Evolutionary conservation across 2,113 vertebrate genomes (phyloP).

Genomic region (Embiotoca jacksoni): DNA sequence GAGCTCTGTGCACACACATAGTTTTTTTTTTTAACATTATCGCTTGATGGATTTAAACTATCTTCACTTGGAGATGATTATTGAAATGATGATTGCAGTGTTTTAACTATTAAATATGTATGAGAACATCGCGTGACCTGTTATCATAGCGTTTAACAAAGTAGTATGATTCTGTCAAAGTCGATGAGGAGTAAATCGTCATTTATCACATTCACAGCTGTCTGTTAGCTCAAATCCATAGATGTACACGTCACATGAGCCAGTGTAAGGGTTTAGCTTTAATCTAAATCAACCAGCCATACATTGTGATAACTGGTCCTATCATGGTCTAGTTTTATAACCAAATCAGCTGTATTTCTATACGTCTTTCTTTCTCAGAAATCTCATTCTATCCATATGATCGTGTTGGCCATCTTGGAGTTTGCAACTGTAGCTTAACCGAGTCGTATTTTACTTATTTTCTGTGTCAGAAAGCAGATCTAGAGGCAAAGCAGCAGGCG

Average conservation of each 20-base stretch:
- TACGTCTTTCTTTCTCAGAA: background rate
- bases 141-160: background rate
- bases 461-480: conserved; percentile 28
- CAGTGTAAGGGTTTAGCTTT: background rate
- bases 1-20: too few species aligned
- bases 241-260: too few species aligned
- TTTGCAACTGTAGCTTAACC: background rate
- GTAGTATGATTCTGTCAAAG: background rate
- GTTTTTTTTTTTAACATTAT: too few species aligned
- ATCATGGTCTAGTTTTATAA: background rate
- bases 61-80: too few species aligned
- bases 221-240: background rate
- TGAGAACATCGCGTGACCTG: too few species aligned
- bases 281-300: background rate
- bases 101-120: too few species aligned
- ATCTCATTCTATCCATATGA: background rate
- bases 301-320: background rate
- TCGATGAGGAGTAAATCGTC: background rate
- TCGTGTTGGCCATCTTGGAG: background rate
- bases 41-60: too few species aligned
- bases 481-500: conserved; percentile 33
- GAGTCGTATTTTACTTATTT: background rate
- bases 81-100: too few species aligned
- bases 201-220: background rate
- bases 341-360: background rate